These are phyloP conservation scores for Periophthalmodon schlosseri DNA, from an alignment of 2,113 vertebrate species.

Conservation along the genomic window DNA sequence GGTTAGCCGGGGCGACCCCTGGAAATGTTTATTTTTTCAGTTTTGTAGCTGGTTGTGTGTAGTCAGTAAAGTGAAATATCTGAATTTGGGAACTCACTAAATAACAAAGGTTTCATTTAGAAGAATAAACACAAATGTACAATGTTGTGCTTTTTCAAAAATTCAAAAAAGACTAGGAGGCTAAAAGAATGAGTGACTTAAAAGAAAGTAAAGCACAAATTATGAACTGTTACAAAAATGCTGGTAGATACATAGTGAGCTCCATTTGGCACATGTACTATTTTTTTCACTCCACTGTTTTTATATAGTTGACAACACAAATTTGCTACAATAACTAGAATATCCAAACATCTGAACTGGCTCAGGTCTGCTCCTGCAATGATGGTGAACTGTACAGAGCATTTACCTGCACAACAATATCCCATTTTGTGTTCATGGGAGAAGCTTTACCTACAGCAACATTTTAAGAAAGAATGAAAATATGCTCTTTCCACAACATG, in stretches of 20 bases:
- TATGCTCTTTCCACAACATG: slow-evolving; percentile 24
- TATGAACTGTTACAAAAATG: slow-evolving; percentile 65
- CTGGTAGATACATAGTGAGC: slow-evolving; percentile 55
- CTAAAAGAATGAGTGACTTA: background rate
- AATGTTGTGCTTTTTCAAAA: slow-evolving; percentile 7
- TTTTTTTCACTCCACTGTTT: slow-evolving; percentile 56
- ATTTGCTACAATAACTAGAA: slow-evolving; percentile 56
- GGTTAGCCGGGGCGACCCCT: slow-evolving; percentile 15
- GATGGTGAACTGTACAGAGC: slow-evolving; percentile 16
- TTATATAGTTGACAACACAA: slow-evolving; percentile 43
- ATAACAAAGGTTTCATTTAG: slow-evolving; percentile 13
- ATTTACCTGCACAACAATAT: slow-evolving; percentile 3
- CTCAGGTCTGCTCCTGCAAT: slow-evolving; percentile 27
- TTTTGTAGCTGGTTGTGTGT: background rate
- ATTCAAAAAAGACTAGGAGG: slow-evolving; percentile 20
- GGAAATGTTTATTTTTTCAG: slow-evolving; percentile 6
- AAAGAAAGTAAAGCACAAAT: slow-evolving; percentile 22
- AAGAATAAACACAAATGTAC: slow-evolving; percentile 10
- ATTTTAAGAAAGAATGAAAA: background rate
- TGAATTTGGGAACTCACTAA: slow-evolving; percentile 57
- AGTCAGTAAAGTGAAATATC: slow-evolving; percentile 15
- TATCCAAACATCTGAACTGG: slow-evolving; percentile 41
- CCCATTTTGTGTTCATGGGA: slow-evolving; percentile 2
- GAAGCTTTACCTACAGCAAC: slow-evolving; percentile 14
- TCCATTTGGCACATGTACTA: slow-evolving; percentile 68